Base-by-base conservation (phyloP, 2,888 invertebrate genomes). In the Xiphydria camelus region DNA sequence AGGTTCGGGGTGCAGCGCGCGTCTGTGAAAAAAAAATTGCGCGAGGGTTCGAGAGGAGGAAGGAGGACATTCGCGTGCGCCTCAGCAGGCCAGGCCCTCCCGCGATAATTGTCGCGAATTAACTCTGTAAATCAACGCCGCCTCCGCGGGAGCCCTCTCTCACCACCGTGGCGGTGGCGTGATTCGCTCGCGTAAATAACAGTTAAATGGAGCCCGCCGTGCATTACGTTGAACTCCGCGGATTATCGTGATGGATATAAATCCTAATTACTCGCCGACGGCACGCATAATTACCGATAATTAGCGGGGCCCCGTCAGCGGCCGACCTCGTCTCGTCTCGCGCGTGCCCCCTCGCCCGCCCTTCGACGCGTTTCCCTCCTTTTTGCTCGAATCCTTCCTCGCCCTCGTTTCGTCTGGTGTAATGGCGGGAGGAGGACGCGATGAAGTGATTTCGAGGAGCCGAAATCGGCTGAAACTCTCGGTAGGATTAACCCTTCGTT, bases 101-200 rank as follows among this genome's bases (percentile, higher is more conserved):
- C 4, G 47, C 55, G 57, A 61, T 64, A 61, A 61, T 58, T 53
- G 59, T 59, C 58, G 56, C 58, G 50, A 63, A 64, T 62, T 64
- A 56, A 54, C 49, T 35, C 56, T 45, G 55, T 64, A 65, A 63
- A 65, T 63, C 65, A 63, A 49, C 51, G 45, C n/a, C 9, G 5
- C 12, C 29, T 10, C 15, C 12, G 29, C 29, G 29, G 15, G 15
- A n/a, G n/a, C 15, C 12, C 29, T 14, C 6, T 7, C 14, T 4
- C 14, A 29, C 15, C 12, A 15, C 29, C 29, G 9, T 29, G 29
- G 9, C 29, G 36, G 17, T 37, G 51, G 65, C 66, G 66, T 64
- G 70, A 68, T 66, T 59, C 57, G 54, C 50, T 49, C 55, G 58
- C 62, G 64, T 70, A 64, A 67, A 68, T 65, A 66, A 67, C 66